These are phyloP conservation scores for Chaetops frenatus DNA, from an alignment of 2,113 vertebrate species.

Conservation along the genomic window DNA sequence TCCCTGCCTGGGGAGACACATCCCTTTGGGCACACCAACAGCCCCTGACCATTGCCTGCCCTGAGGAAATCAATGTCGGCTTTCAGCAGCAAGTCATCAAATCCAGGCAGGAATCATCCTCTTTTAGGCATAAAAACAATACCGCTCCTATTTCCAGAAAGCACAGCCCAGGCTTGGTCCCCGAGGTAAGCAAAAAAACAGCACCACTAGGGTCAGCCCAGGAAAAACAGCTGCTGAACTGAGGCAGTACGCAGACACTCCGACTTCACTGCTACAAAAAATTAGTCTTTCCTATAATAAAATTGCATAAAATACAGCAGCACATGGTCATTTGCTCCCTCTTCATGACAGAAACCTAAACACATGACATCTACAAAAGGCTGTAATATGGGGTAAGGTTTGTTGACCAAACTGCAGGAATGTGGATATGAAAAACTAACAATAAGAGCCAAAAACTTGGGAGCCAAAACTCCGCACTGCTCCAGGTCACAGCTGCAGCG, in stretches of 20 bases:
- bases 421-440: neutral
- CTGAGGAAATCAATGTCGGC: neutral
- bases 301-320: neutral
- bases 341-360: neutral
- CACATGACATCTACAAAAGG: fast-evolving
- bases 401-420: neutral
- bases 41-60: neutral
- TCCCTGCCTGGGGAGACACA: neutral
- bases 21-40: neutral
- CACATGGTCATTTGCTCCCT: neutral
- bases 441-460: neutral
- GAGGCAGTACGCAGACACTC: neutral
- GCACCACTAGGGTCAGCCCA: neutral
- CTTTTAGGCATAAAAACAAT: neutral
- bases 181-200: neutral
- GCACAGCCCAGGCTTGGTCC: neutral
- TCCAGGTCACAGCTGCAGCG: fast-evolving
- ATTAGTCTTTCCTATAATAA: neutral
- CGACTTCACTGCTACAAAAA: neutral
- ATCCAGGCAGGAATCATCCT: neutral
- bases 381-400: fast-evolving
- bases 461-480: neutral
- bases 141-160: neutral
- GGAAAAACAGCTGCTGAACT: neutral
- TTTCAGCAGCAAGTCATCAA: neutral